Evolutionary conservation across 2,888 invertebrate species (phyloP), one percentile per base, ranked within the genome.

Genomic region (Mythimna albipuncta): DNA sequence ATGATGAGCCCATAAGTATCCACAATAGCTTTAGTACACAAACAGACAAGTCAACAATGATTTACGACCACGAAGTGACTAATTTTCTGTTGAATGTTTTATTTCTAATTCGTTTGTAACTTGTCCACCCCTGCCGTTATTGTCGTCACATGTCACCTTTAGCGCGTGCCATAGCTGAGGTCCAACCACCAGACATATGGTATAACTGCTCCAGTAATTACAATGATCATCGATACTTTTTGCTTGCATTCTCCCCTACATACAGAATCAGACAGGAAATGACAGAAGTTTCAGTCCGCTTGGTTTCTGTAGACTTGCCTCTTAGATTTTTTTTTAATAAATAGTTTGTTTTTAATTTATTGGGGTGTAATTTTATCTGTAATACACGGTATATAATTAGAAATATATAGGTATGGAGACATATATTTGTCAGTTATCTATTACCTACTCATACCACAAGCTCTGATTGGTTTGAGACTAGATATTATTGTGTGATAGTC

Each of bases 121-220:
- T 19, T 0, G 58, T 44, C 32, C 52, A 47, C 21, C 61, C 70
- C 52, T 38, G 19, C 21, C 54, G 62, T 58, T 65, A 76, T 54
- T 65, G n/a, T 44, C 44, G 61, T 81, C 81, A 78, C 81, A 82
- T 81, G 82, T 78, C 80, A 78, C 55, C 13, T 68, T 38, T 5
- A 35, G 35, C 70, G 50, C 69, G 81, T 69, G 72, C 72, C 55
- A 44, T 38, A 21, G 47, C 50, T 3, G 5, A 64, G 41, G 35
- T 69, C 62, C 64, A 47, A 44, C 13, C 13, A 44, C 47, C 47
- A 67, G 47, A 82, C 81, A 82, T 81, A 69, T 82, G 81, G 79
- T 71, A 41, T 81, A 81, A 81, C 81, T 82, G 81, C 82, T 79
- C 75, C n/a, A 69, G 69, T 81, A 82, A 82, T 79, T 82, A 79